phyloP scores from a whole-genome alignment of 2,113 vertebrate genomes.

The Rana temporaria region DNA sequence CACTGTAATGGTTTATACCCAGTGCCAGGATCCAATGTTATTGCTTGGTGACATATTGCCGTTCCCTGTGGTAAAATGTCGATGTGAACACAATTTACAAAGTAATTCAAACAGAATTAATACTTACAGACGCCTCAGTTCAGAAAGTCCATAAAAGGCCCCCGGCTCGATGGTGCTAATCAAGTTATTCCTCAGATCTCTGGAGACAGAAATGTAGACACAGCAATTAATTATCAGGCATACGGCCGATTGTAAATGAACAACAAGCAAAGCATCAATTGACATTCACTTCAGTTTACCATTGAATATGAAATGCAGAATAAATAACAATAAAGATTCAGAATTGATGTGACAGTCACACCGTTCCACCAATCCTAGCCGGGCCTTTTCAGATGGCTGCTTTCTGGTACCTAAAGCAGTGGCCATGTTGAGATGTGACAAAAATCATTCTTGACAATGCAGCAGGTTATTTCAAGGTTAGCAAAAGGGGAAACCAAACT shows the following conservation, averaged over 20 bases:
- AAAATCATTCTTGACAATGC: no score
- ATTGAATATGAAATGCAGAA: constrained; percentile 29
- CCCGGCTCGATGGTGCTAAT: constrained; percentile 83
- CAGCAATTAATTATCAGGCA: constrained; percentile 57
- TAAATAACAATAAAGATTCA: constrained; percentile 2
- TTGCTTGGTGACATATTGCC: constrained; percentile 59
- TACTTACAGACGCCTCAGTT: constrained; percentile 84
- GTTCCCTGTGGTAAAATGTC: constrained; percentile 59
- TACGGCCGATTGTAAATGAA: neutral
- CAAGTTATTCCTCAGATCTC: constrained; percentile 88
- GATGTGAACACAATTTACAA: constrained; percentile 59
- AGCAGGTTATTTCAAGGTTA: no score
- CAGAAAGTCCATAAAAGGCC: constrained; percentile 82
- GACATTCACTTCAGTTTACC: constrained; percentile 7
- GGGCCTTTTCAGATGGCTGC: no score
- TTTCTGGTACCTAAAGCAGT: no score
- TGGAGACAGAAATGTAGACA: constrained; percentile 67
- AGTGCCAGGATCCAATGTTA: constrained; percentile 43
- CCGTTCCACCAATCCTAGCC: neutral
- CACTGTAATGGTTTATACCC: neutral
- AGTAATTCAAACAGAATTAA: constrained; percentile 67
- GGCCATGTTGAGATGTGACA: no score
- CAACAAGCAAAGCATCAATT: constrained; percentile 4
- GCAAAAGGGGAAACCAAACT: no score
- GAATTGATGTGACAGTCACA: neutral